Evolutionary conservation across 2,888 invertebrate genomes (phyloP).

Genomic region (Prosopocoilus inquinatus): DNA sequence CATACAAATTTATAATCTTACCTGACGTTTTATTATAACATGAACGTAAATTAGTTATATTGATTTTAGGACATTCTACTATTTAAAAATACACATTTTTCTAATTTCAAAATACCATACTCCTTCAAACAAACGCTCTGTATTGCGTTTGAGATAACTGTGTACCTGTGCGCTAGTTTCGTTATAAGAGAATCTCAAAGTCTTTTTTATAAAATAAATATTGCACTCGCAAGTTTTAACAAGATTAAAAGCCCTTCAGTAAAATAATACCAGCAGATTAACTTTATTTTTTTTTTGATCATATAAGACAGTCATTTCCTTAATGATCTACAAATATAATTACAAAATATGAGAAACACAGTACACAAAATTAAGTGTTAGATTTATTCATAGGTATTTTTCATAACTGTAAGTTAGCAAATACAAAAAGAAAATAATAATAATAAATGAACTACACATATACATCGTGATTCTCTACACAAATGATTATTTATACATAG

Average conservation of each 20-base stretch:
- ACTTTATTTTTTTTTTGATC: constrained; percentile 20
- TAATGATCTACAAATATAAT: constrained; percentile 31
- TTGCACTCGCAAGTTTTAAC: too few species aligned
- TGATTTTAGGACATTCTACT: too few species aligned
- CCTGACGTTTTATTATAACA: too few species aligned
- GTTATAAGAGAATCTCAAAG: too few species aligned
- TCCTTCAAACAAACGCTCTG: too few species aligned
- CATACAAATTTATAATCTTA: too few species aligned
- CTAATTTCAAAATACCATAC: too few species aligned
- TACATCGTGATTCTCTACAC: constrained; percentile 48
- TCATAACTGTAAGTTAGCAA: constrained; percentile 46
- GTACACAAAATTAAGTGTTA: constrained; percentile 36
- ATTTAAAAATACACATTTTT: too few species aligned
- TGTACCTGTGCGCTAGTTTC: too few species aligned
- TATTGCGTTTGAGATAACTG: too few species aligned
- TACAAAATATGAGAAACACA: constrained; percentile 39
- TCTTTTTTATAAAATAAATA: too few species aligned
- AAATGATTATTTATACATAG: constrained; percentile 53
- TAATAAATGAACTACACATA: constrained; percentile 51
- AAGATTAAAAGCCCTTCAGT: constrained; percentile 1
- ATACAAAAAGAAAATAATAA: constrained; percentile 52
- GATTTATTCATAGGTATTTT: constrained; percentile 48
- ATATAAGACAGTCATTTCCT: constrained; percentile 23
- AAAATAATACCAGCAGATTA: constrained; percentile 20
- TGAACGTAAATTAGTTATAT: too few species aligned